A percentile compares a stretch with the other conserved stretches of the same genome.
phyloP scores from a whole-genome alignment of 2,888 invertebrate genomes.

The Smittia sp. region DNA sequence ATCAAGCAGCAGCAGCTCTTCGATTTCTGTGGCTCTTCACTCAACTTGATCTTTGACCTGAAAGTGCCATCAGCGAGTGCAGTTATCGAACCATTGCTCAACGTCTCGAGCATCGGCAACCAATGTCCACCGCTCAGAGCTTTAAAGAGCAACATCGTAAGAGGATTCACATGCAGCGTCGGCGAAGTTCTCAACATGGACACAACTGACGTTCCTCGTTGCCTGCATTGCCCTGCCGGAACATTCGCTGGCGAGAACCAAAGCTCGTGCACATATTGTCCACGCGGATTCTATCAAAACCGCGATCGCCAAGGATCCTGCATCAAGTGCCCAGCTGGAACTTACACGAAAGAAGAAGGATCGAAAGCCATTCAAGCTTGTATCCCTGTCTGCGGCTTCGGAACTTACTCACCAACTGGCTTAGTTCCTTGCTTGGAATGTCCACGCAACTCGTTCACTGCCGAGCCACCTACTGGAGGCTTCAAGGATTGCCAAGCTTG shows the following conservation, averaged over 20 bases:
- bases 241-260: slow-evolving; percentile 89
- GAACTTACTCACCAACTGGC: slow-evolving; percentile 93
- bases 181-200: slow-evolving; percentile 95
- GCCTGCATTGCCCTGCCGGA: slow-evolving; percentile 95
- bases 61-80: slow-evolving; percentile 90
- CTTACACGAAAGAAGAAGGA: slow-evolving; percentile 87
- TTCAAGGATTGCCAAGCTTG: slow-evolving; percentile 93
- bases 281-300: slow-evolving; percentile 91
- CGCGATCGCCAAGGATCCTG: slow-evolving; percentile 87
- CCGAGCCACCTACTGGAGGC: slow-evolving; percentile 83
- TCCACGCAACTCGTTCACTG: slow-evolving; percentile 85
- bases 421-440: slow-evolving; percentile 92
- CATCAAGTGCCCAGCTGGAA: slow-evolving; percentile 85
- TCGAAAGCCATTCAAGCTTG: slow-evolving; percentile 84
- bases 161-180: slow-evolving; percentile 90
- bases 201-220: slow-evolving; percentile 85
- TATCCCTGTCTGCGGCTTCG: slow-evolving; percentile 91
- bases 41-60: slow-evolving; percentile 89
- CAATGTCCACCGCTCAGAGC: slow-evolving; percentile 90
- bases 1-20: slow-evolving; percentile 88
- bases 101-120: slow-evolving; percentile 85
- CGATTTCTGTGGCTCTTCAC: slow-evolving; percentile 90
- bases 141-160: slow-evolving; percentile 74
- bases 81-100: slow-evolving; percentile 82
- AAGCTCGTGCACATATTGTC: slow-evolving; percentile 86